Percentiles rank a stretch among this genome's conserved stretches.
Conservation (phyloP, 2,888 invertebrate genomes). For the Ferdinandea cuprea region DNA sequence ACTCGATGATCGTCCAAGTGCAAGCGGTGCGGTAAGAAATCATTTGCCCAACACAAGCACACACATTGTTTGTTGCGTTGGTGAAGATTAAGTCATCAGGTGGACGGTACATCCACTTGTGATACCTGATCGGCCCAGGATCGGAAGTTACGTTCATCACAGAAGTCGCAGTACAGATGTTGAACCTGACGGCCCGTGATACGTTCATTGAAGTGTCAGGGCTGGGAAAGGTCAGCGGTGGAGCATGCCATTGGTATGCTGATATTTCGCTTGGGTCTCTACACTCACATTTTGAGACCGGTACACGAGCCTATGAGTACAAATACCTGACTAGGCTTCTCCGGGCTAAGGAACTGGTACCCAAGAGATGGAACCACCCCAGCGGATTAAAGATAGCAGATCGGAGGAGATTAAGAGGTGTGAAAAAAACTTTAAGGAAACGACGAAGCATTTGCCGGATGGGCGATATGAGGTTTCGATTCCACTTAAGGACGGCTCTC, state of each 20-base stretch:
- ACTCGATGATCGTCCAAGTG: background rate
- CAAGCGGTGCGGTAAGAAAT: background rate
- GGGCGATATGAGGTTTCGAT: no score
- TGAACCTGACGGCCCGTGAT: background rate
- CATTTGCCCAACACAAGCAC: background rate
- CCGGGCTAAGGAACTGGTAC: constrained; percentile 1
- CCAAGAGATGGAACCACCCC: no score
- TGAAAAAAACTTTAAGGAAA: no score
- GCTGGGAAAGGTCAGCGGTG: no score
- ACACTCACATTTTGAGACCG: no score
- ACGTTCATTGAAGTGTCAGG: no score
- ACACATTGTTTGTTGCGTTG: background rate
- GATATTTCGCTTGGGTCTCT: constrained; percentile 4
- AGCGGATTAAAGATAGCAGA: background rate
- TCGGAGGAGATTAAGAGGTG: background rate
- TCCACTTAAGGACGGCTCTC: constrained; percentile 5
- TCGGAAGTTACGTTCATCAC: no score
- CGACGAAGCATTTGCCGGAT: no score
- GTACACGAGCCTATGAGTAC: constrained; percentile 5
- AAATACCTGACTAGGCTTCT: constrained; percentile 23
- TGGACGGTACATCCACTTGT: no score
- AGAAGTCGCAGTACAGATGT: constrained; percentile 2
- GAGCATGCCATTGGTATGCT: no score
- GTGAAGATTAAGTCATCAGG: background rate
- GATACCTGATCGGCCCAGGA: no score